Base-by-base conservation (phyloP, 2,797 vertebrate species). In the Streptopelia turtur region DNA sequence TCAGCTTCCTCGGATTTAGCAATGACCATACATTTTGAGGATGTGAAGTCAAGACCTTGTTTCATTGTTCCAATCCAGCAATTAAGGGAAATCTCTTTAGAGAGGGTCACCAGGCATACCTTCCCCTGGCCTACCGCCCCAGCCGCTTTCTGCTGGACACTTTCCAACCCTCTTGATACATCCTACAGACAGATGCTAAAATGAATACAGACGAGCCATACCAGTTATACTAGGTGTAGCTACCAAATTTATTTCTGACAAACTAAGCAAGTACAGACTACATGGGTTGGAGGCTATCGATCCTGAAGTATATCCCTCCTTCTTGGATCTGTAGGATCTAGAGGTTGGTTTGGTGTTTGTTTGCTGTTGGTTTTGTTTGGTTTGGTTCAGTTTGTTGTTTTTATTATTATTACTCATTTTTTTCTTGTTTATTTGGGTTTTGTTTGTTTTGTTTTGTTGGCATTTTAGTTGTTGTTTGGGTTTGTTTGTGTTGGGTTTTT, bases 331-430 rank as follows among this genome's bases (percentile, higher is more conserved):
- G 33, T 8, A 77, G 25, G 25, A 72, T n/a, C 12, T 49, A 72
- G 13, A 59, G 24, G 18, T 33, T n/a, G 24, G 28, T 68, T 47
- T 33, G 20, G 11, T 33, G 41, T 0, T 1, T 39, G 28, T 68
- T 47, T 33, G 20, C 11, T 33, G 35, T 0, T 2, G 24, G 28
- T 20, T 68, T 47, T 33, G 20, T 11, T 33, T 35, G 4, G 6
- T 0, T 2, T 39, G 21, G 28, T 61, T 47, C 31, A 21, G 28
- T 68, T 47, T 33, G 20, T 9, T 33, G 41, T 0, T 2, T 39
- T 65, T 49, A 17, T 43, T 43, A 43, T 43, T 43, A 43, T 43
- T 43, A 43, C 16, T 43, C 16, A 8, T 43, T 43, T 43, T 17
- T 43, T 43, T 43, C 41, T 18, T 43, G 41, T 43, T 43, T 43